These are phyloP conservation scores for Acleris emargana DNA, from an alignment of 2,888 invertebrate species.

Conservation along the genomic window DNA sequence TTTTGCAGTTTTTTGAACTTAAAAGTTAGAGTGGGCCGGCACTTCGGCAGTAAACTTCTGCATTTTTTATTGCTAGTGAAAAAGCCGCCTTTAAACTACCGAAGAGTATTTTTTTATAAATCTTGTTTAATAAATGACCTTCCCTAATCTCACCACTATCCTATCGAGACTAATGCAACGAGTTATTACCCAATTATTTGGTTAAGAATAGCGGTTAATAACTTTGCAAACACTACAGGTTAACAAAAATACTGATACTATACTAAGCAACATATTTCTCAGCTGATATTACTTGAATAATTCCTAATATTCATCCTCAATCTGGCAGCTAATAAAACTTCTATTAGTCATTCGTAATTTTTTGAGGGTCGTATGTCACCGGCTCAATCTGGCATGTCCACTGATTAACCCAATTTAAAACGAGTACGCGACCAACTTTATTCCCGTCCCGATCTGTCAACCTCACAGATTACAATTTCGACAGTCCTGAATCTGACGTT, in stretches of 20 bases:
- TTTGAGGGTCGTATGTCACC: slow-evolving; percentile 58
- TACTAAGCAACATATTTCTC: too few species aligned
- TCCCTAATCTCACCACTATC: not conserved
- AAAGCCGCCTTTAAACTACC: too few species aligned
- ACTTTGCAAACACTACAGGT: too few species aligned
- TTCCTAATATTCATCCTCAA: slow-evolving; percentile 42
- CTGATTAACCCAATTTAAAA: slow-evolving; percentile 33
- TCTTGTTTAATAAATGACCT: not conserved
- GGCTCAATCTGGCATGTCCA: slow-evolving; percentile 56
- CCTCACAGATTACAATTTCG: slow-evolving; percentile 47
- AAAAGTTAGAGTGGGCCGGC: too few species aligned
- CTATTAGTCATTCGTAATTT: slow-evolving; percentile 51
- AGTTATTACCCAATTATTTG: too few species aligned
- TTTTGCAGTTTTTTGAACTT: too few species aligned
- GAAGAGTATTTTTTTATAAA: too few species aligned
- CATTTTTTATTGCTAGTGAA: too few species aligned
- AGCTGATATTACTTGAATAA: not conserved
- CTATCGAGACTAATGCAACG: too few species aligned
- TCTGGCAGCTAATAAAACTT: slow-evolving; percentile 69
- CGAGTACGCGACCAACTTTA: slow-evolving; percentile 46
- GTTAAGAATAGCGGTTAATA: too few species aligned
- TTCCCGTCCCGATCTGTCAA: slow-evolving; percentile 50
- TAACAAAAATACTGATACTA: too few species aligned
- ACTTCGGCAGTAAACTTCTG: too few species aligned
- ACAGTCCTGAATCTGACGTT: slow-evolving; percentile 44